Percentiles rank a stretch among this genome's conserved stretches.
Evolutionary conservation across 2,888 invertebrate genomes (phyloP).

Genomic region (Pristionchus exspectatus): DNA sequence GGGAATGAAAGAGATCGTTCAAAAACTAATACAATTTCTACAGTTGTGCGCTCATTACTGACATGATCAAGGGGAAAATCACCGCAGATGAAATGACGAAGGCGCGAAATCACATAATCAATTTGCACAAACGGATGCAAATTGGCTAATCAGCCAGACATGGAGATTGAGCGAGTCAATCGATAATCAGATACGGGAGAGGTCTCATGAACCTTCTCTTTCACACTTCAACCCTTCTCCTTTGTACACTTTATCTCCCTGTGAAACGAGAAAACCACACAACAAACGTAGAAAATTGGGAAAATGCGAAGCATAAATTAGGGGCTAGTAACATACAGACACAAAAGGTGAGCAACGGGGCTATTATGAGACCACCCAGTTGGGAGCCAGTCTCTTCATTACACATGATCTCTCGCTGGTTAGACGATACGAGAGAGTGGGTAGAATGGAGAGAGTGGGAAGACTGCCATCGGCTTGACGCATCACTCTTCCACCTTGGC

Average conservation of each 20-base stretch:
- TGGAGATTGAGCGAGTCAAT: not conserved
- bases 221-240: not conserved
- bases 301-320: constrained; percentile 6
- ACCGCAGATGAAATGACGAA: not conserved
- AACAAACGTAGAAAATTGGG: not conserved
- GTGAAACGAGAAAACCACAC: not conserved
- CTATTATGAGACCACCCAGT: not conserved
- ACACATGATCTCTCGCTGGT: no score
- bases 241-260: not conserved
- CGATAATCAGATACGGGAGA: not conserved
- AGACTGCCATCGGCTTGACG: not conserved
- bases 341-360: not conserved
- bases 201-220: not conserved
- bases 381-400: no score
- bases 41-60: not conserved
- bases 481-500: not conserved
- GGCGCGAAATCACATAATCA: not conserved
- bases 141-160: not conserved
- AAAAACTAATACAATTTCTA: not conserved
- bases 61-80: not conserved
- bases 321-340: constrained; percentile 1
- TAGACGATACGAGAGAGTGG: no score
- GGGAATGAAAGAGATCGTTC: not conserved
- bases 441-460: no score
- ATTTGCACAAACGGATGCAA: not conserved